Percentiles rank a stretch among this genome's conserved stretches.
Evolutionary conservation across 2,797 vertebrate species (phyloP).

Genomic region (Hydrolagus colliei): DNA sequence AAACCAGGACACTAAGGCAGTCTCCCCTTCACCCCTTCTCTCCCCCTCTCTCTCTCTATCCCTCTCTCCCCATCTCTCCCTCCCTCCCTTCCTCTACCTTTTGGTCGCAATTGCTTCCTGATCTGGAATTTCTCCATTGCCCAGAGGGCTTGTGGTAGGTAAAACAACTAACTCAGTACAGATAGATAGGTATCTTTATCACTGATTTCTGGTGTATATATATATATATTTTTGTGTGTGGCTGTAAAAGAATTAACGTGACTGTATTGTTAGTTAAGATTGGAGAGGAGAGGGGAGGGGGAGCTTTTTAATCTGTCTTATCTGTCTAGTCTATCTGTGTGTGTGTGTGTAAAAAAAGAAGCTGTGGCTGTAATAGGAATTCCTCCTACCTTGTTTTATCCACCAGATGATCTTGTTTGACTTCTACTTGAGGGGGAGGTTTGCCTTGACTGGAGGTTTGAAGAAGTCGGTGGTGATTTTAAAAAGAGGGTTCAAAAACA

Average conservation of each 20-base stretch:
- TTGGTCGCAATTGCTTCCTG: neutral
- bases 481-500: constrained; percentile 5
- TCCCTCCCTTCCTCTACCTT: too few species aligned
- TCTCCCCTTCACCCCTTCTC: too few species aligned
- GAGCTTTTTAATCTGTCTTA: too few species aligned
- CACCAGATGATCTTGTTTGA: neutral
- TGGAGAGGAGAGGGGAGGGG: too few species aligned
- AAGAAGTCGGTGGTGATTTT: constrained; percentile 32
- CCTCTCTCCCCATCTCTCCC: too few species aligned
- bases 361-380: neutral
- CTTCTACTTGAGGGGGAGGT: neutral
- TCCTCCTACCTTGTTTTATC: neutral
- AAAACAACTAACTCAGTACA: neutral
- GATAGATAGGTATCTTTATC: neutral
- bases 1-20: too few species aligned
- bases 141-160: constrained; percentile 15
- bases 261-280: too few species aligned
- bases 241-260: too few species aligned
- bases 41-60: too few species aligned
- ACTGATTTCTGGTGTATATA: neutral
- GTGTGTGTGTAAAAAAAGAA: too few species aligned
- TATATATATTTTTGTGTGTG: neutral
- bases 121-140: constrained; percentile 3
- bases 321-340: too few species aligned
- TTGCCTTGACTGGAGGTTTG: constrained; percentile 24